Evolutionary conservation across 2,888 invertebrate genomes (phyloP), one percentile per base, ranked within the genome.

Genomic region (Drepana falcataria): DNA sequence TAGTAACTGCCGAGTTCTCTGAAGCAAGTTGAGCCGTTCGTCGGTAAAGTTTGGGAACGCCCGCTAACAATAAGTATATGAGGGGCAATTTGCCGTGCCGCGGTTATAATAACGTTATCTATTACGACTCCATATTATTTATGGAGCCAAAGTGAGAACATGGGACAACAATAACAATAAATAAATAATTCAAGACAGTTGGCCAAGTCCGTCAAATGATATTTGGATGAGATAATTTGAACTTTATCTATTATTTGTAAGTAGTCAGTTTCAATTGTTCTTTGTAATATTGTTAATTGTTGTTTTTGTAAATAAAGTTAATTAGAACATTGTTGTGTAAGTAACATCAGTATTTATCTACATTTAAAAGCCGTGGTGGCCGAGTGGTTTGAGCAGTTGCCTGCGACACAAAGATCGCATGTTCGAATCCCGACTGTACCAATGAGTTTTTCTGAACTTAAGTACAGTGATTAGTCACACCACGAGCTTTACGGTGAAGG

Each of bases 11-110:
- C 61, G 64, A 61, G 57, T 65, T 64, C 66, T 66, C 59, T 69
- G 68, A 68, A 68, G 59, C 59, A 71, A 74, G 70, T 77, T 71
- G 63, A 58, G 56, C 63, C 63, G 66, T 68, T 70, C 53, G 56
- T 48, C 60, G 60, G 64, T 53, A 59, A 75, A 74, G 70, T 76
- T 76, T 59, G 53, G 54, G 54, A 62, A 59, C 61, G 59, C 62
- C 61, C 66, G 67, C 63, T 65, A 62, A 63, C 61, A 60, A 60
- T 63, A 64, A 64, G 63, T 65, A 65, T 62, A 69, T 68, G 66
- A 67, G 64, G 66, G 62, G 64, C 68, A 69, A 66, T 61, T 64
- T 55, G 56, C 66, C 57, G 49, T 49, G 52, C 63, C 59, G 56
- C 53, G 49, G 55, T 60, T 61, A 62, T 62, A 67, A 66, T 62